A percentile compares a stretch with the other conserved stretches of the same genome.
Conservation (phyloP, 2,797 vertebrate species). For the Acrossocheilus fasciatus region DNA sequence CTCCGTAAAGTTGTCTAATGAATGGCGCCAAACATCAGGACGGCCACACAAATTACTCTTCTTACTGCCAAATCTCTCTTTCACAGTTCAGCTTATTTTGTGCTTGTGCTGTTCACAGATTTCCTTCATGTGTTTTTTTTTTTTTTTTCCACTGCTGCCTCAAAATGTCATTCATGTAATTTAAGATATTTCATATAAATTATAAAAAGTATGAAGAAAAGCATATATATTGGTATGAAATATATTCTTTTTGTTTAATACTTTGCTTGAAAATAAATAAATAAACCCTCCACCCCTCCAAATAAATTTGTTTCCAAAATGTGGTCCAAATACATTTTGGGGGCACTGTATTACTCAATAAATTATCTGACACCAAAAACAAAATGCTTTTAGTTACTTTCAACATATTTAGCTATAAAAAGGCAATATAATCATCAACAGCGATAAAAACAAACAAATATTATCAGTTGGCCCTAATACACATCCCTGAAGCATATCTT, state of each 20-base stretch:
- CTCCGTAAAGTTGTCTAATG: conserved; percentile 72
- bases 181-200: background rate
- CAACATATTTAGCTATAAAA: background rate
- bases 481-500: background rate
- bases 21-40: conserved; percentile 70
- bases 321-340: background rate
- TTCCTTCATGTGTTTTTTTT: background rate
- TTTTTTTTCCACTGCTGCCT: background rate
- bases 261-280: background rate
- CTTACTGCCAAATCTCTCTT: conserved; percentile 56
- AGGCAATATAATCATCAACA: background rate
- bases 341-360: background rate
- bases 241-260: background rate
- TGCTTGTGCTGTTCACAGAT: background rate
- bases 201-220: background rate
- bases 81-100: background rate
- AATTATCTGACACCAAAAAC: background rate
- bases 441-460: conserved; percentile 27
- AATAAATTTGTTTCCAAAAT: background rate
- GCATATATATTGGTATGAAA: background rate
- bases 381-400: background rate
- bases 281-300: background rate
- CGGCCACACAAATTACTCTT: conserved; percentile 71
- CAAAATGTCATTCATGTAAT: background rate
- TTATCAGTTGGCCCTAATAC: background rate